Evolutionary conservation across 2,888 invertebrate genomes (phyloP).

Genomic region (Aporophyla nigra): DNA sequence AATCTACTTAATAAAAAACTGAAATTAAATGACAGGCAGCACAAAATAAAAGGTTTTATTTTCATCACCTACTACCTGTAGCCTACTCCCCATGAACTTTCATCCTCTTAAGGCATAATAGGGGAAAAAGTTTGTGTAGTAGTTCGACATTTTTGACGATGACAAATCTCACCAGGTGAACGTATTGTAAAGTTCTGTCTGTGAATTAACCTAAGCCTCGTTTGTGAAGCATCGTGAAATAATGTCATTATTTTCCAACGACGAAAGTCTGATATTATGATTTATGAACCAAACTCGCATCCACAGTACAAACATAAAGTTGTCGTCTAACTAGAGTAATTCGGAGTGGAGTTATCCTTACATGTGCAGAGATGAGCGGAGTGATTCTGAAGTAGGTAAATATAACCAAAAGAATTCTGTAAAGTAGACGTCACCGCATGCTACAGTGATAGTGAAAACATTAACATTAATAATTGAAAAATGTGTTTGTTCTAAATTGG

Average conservation of each 20-base stretch:
- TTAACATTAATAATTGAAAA: neutral
- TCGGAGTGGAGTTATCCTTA: neutral
- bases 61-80: no score
- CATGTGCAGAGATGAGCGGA: neutral
- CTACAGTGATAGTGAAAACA: neutral
- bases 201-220: neutral
- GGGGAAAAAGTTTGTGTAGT: no score
- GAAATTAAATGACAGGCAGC: no score
- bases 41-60: no score
- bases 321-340: constrained; percentile 3
- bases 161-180: no score
- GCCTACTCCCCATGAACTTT: no score
- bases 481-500: neutral
- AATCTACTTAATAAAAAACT: no score
- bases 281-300: constrained; percentile 32
- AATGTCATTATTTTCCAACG: neutral
- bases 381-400: neutral
- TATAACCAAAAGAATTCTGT: neutral
- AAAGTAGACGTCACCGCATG: neutral
- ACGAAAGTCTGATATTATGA: constrained; percentile 16
- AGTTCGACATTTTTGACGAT: no score
- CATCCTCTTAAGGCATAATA: no score
- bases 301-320: constrained; percentile 19
- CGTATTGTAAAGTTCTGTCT: neutral
- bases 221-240: neutral